These are phyloP conservation scores for Dolomedes plantarius DNA, from an alignment of 2,888 invertebrate genomes.

Conservation along the genomic window DNA sequence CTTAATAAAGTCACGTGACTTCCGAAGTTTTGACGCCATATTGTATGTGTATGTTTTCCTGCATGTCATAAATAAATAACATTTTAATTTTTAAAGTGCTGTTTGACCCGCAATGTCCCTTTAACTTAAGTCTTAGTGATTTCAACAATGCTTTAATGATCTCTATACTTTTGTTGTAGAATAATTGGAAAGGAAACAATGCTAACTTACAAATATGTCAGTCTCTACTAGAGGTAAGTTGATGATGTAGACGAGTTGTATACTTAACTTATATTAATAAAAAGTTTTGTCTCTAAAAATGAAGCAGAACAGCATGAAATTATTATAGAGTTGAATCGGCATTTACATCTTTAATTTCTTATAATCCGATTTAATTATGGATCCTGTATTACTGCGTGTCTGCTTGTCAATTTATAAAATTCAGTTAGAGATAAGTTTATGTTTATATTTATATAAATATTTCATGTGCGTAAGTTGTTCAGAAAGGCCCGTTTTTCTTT, in stretches of 20 bases:
- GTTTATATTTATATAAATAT: too few relatives aligned
- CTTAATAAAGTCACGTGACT: slow-evolving; percentile 51
- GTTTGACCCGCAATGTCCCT: neutral
- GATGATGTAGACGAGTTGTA: slow-evolving; percentile 40
- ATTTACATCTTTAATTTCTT: too few relatives aligned
- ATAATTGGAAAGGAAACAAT: slow-evolving; percentile 16
- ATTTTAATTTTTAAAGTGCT: neutral
- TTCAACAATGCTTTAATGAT: neutral
- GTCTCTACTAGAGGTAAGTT: slow-evolving; percentile 59
- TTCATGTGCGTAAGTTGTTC: too few relatives aligned
- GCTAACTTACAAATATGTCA: slow-evolving; percentile 58
- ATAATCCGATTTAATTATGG: too few relatives aligned
- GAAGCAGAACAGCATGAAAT: too few relatives aligned
- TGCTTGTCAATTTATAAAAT: too few relatives aligned
- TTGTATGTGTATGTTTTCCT: slow-evolving; percentile 70
- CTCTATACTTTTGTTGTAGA: neutral
- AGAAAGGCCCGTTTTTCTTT: too few relatives aligned
- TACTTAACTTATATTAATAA: slow-evolving; percentile 10
- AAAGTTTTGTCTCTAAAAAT: neutral
- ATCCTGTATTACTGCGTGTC: too few relatives aligned
- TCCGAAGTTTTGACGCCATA: slow-evolving; percentile 66
- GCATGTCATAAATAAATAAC: slow-evolving; percentile 63
- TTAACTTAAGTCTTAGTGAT: neutral
- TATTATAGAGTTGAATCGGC: too few relatives aligned
- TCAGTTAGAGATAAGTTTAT: too few relatives aligned